Conservation (phyloP, 2,797 vertebrate genomes). For the Tachyglossus aculeatus region DNA sequence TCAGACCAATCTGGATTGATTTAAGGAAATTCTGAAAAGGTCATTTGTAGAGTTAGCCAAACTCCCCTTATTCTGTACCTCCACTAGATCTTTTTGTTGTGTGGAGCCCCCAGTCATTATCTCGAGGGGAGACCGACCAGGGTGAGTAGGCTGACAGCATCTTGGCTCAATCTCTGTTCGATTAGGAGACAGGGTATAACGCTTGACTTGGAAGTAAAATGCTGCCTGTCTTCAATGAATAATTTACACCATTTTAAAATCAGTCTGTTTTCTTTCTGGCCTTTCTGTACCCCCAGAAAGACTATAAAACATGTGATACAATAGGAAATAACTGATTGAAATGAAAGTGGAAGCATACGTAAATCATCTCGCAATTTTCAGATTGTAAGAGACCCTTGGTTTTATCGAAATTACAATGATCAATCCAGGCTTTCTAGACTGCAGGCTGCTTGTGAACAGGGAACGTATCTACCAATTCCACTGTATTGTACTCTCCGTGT, state of each 20-base stretch:
- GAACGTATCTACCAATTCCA: too few species aligned
- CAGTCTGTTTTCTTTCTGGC: not conserved
- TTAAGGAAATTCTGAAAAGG: not conserved
- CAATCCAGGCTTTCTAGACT: too few species aligned
- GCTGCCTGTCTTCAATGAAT: not conserved
- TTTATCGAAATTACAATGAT: too few species aligned
- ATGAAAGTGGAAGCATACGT: not conserved
- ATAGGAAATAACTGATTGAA: not conserved
- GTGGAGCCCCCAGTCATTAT: fast-evolving
- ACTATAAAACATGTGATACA: not conserved
- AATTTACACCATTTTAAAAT: not conserved
- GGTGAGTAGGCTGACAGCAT: not conserved
- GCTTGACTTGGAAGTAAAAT: not conserved
- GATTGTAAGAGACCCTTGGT: not conserved
- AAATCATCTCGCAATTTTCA: not conserved
- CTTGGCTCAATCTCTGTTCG: not conserved
- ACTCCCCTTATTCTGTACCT: not conserved
- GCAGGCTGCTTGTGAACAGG: too few species aligned
- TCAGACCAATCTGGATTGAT: not conserved
- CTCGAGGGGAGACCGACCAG: not conserved
- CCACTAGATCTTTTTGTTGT: fast-evolving
- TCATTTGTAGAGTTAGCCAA: not conserved
- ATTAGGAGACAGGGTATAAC: not conserved
- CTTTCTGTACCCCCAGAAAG: not conserved
- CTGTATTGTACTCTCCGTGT: too few species aligned